A percentile compares a stretch with the other conserved stretches of the same genome.
Evolutionary conservation across 2,113 vertebrate species (phyloP).

Genomic region (Ammodytes marinus): DNA sequence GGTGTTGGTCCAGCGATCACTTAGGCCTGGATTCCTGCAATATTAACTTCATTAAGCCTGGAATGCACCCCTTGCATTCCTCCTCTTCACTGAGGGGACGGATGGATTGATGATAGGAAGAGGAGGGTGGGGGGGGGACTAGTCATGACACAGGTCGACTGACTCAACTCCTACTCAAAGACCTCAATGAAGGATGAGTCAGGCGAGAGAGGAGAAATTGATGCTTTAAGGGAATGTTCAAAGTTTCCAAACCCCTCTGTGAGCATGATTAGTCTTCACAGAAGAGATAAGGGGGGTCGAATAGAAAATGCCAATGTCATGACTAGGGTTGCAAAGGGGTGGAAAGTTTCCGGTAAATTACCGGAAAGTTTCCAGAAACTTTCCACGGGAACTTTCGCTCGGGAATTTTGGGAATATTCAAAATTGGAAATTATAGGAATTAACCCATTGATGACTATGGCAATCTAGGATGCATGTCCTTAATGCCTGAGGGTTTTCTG

Average conservation of each 20-base stretch:
- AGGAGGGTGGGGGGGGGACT: slow-evolving; percentile 53
- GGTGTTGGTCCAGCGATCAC: slow-evolving; percentile 81
- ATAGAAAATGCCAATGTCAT: slow-evolving; percentile 47
- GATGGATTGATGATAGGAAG: slow-evolving; percentile 73
- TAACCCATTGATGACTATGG: no score
- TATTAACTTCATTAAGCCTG: slow-evolving; percentile 92
- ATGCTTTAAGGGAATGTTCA: slow-evolving; percentile 18
- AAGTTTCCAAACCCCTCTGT: slow-evolving; percentile 51
- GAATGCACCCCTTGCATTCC: slow-evolving; percentile 88
- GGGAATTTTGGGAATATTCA: no score
- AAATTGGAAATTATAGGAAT: no score
- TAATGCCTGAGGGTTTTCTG: no score
- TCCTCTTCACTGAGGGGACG: slow-evolving; percentile 69
- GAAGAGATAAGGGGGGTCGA: slow-evolving; percentile 50
- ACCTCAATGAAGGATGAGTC: slow-evolving; percentile 39
- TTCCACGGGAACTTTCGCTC: no score
- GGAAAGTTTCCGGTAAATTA: no score
- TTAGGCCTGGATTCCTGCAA: slow-evolving; percentile 85
- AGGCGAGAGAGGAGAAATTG: slow-evolving; percentile 39
- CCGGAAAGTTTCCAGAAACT: no score
- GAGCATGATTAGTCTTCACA: slow-evolving; percentile 33
- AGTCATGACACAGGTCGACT: slow-evolving; percentile 45
- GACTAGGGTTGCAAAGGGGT: no score
- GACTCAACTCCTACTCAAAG: slow-evolving; percentile 52
- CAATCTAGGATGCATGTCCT: no score